Base-by-base conservation (phyloP, 2,888 invertebrate genomes). In the Microctonus brassicae region DNA sequence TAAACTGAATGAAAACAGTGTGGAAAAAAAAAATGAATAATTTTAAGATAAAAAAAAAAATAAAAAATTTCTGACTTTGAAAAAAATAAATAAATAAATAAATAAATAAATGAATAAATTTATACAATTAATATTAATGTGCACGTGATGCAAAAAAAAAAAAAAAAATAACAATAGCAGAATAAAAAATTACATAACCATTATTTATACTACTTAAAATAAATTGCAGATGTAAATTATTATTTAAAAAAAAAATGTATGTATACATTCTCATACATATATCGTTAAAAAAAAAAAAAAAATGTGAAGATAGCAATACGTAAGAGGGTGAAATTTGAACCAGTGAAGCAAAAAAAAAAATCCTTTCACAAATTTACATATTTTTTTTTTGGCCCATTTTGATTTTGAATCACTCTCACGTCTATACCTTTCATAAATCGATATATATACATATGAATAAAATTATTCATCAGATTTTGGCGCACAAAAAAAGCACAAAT, bases 181-280 rank as follows among this genome's bases (percentile, higher is more conserved):
- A 52, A 29, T 33, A 42, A 26, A 42, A 39, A 39, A 73, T 70
- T 76, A 76, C 77, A 75, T 82, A 80, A 79, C 77, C 83, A 83
- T 80, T 80, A 78, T 83, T 77, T 74, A 78, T 80, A 82, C 77
- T 77, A 83, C 79, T 83, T 83, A 82, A 83, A 82, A 81, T 80
- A 79, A 81, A 84, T 80, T 82, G 81, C 80, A 80, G 78, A 82
- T 82, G 81, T 83, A 84, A 84, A 81, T 85, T 84, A 84, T 84
- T 79, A 22, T 20, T 79, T 77, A 79, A 77, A 75, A 70, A 72
- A 74, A 72, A 34, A n/a, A 10, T 52, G 53, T 22, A 34, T 57
- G 58, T 29, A 26, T 52, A n/a, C 24, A 36, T 52, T 55, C 17
- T n/a, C 22, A 53, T 36, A 11, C 10, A 9, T 10, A 11, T n/a